These are phyloP conservation scores for Apodemia mormo DNA, from an alignment of 2,888 invertebrate species.

Conservation along the genomic window DNA sequence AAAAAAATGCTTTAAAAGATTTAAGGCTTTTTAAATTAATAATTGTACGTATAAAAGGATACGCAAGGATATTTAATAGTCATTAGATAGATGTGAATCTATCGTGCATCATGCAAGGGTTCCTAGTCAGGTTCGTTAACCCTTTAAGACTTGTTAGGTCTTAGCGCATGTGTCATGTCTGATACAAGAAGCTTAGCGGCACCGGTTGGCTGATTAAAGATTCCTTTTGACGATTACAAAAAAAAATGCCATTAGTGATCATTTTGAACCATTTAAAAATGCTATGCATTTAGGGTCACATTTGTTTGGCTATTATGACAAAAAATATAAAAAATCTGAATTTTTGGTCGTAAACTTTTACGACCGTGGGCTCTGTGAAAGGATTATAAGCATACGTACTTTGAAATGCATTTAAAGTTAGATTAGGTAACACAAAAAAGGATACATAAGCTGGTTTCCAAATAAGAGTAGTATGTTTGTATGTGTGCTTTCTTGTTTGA, in stretches of 20 bases:
- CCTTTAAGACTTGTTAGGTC: constrained; percentile 31
- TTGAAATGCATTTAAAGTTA: constrained; percentile 6
- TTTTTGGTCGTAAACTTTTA: constrained; percentile 15
- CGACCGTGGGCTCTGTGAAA: neutral
- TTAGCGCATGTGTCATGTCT: constrained; percentile 36
- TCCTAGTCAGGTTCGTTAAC: constrained; percentile 31
- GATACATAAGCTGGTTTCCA: neutral
- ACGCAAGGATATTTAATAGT: constrained; percentile 9
- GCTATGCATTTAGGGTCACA: constrained; percentile 5
- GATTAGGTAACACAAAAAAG: neutral
- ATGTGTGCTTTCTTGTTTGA: neutral
- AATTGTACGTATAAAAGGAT: constrained; percentile 1
- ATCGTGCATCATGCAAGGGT: constrained; percentile 16
- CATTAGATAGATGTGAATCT: neutral
- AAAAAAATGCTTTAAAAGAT: neutral
- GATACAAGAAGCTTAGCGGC: constrained; percentile 3
- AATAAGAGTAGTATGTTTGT: neutral
- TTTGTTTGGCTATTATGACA: neutral
- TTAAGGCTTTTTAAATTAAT: constrained; percentile 6
- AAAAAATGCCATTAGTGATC: constrained; percentile 14
- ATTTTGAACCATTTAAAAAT: neutral
- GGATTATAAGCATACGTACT: neutral
- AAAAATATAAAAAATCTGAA: constrained; percentile 14
- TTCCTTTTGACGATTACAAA: constrained; percentile 8
- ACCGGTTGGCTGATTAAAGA: constrained; percentile 11